A percentile compares a stretch with the other conserved stretches of the same genome.
These are phyloP conservation scores for Patella ulyssiponensis DNA, from an alignment of 2,888 invertebrate species.

Conservation along the genomic window DNA sequence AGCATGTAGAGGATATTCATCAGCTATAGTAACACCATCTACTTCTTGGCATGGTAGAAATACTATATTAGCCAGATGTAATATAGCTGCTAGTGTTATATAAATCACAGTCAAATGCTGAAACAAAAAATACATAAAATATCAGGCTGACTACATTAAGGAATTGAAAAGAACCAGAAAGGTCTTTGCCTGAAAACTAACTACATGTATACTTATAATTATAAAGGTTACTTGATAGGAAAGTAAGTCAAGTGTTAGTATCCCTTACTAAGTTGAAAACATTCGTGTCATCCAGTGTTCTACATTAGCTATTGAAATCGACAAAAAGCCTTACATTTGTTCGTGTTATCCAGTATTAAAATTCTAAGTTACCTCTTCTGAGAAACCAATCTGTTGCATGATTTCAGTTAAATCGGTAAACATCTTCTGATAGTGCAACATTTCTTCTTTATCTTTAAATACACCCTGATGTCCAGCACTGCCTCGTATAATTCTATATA, in stretches of 20 bases:
- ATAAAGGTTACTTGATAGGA: too few species aligned
- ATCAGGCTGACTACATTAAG: too few species aligned
- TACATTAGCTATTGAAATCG: too few species aligned
- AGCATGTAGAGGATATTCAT: conserved; percentile 58
- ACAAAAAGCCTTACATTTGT: too few species aligned
- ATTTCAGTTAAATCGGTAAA: conserved; percentile 55
- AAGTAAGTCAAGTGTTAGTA: too few species aligned
- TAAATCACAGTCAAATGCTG: conserved; percentile 62
- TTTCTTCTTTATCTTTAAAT: conserved; percentile 50
- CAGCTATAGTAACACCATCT: conserved; percentile 58
- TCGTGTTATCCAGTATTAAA: not conserved
- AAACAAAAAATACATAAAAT: conserved; percentile 20
- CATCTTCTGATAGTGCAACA: conserved; percentile 54
- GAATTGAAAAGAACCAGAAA: too few species aligned
- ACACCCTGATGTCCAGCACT: conserved; percentile 48
- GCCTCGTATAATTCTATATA: conserved; percentile 53
- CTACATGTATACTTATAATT: too few species aligned
- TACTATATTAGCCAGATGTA: conserved; percentile 63
- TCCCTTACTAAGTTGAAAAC: too few species aligned
- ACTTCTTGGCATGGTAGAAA: conserved; percentile 61
- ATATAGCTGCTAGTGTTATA: conserved; percentile 59
- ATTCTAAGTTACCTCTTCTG: conserved; percentile 51
- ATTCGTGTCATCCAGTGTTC: too few species aligned
- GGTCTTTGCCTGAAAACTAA: too few species aligned
- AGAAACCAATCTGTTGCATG: conserved; percentile 60